Conservation (phyloP, 1,140 invertebrate genomes). For the Drosophila varians region DNA sequence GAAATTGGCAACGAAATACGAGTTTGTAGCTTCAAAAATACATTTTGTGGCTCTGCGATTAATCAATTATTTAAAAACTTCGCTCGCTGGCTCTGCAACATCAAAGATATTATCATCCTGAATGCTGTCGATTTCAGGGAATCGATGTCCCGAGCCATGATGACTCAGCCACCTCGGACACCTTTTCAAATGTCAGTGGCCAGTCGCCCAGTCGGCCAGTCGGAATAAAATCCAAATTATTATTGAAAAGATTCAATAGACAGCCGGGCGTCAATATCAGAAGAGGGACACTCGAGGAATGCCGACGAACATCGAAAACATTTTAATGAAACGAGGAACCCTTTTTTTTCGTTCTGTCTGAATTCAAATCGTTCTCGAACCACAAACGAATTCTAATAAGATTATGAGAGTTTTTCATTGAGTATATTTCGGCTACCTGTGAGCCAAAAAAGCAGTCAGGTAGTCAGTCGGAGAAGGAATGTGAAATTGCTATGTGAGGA, state of each 20-base stretch:
- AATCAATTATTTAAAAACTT: conserved; percentile 33
- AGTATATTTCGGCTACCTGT: conserved; percentile 32
- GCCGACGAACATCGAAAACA: conserved; percentile 39
- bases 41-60: conserved; percentile 13
- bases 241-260: conserved; percentile 46
- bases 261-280: conserved; percentile 60
- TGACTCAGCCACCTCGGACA: conserved; percentile 21
- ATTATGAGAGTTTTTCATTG: conserved; percentile 39
- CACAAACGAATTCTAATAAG: conserved; percentile 69
- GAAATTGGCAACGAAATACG: conserved; percentile 22
- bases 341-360: conserved; percentile 6
- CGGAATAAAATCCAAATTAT: conserved; percentile 39
- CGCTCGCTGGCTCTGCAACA: conserved; percentile 6
- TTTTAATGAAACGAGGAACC: conserved; percentile 58
- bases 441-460: conserved; percentile 43
- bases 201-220: conserved; percentile 3
- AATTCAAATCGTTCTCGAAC: conserved; percentile 42
- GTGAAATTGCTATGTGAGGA: conserved; percentile 23
- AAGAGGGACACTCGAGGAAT: conserved; percentile 33
- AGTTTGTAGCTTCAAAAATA: conserved; percentile 9
- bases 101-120: conserved; percentile 27
- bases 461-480: conserved; percentile 45
- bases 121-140: conserved; percentile 14
- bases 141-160: neutral
- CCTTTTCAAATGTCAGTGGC: conserved; percentile 27